These are phyloP conservation scores for Marmota monax DNA, from an alignment of 2,113 vertebrate genomes.

Conservation along the genomic window DNA sequence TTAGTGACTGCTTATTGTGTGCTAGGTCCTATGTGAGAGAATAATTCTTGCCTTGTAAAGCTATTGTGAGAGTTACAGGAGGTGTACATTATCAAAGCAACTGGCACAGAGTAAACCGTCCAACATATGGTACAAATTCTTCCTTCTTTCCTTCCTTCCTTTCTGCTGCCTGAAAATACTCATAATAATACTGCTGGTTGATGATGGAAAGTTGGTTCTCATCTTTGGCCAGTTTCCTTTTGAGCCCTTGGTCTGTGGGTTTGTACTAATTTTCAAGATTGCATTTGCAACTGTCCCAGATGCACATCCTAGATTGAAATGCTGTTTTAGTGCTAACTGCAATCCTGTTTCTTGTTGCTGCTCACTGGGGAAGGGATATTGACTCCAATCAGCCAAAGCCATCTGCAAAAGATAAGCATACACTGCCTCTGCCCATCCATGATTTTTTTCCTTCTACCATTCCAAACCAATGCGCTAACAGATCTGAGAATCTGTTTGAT, in stretches of 20 bases:
- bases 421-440: background rate
- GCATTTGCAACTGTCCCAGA: background rate
- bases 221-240: slow-evolving; percentile 43
- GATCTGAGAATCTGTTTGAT: slow-evolving; percentile 40
- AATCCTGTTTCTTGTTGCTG: background rate
- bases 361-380: background rate
- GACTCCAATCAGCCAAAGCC: background rate
- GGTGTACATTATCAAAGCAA: background rate
- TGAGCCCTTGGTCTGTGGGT: background rate
- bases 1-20: background rate
- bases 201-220: slow-evolving; percentile 10
- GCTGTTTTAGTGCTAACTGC: background rate
- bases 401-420: background rate
- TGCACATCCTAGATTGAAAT: background rate
- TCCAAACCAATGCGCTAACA: slow-evolving; percentile 36
- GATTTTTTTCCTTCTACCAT: background rate
- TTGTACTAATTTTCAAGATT: slow-evolving; percentile 26
- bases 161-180: background rate
- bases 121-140: background rate
- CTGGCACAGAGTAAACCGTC: background rate
- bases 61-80: background rate
- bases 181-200: background rate
- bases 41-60: slow-evolving; percentile 21
- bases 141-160: slow-evolving; percentile 7
- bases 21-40: background rate